Evolutionary conservation across 1,140 invertebrate genomes (phyloP).

Genomic region (Eulimnadia texana): DNA sequence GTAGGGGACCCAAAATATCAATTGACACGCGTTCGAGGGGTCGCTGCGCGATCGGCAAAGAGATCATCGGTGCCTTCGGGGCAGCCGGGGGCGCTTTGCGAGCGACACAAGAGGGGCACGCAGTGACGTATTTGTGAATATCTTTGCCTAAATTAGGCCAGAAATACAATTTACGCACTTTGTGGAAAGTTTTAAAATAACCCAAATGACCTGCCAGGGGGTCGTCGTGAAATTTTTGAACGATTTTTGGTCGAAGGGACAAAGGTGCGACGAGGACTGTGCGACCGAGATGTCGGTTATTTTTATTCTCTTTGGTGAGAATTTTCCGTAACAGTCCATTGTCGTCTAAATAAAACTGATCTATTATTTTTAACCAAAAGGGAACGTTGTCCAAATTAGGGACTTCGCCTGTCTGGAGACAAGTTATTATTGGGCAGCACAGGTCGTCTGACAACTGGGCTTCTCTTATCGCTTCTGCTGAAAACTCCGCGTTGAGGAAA

Average conservation of each 20-base stretch:
- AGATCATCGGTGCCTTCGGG: background rate
- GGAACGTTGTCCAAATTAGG: background rate
- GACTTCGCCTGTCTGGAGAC: background rate
- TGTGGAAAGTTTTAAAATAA: background rate
- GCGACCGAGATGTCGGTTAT: background rate
- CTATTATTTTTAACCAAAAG: background rate
- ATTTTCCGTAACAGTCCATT: background rate
- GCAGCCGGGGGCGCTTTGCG: background rate
- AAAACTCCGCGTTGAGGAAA: background rate
- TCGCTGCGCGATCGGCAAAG: background rate
- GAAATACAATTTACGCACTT: background rate
- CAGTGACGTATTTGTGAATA: background rate
- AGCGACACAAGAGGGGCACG: background rate
- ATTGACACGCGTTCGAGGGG: constrained; percentile 16
- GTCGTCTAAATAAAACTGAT: background rate
- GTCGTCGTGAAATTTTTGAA: background rate
- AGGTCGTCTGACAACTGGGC: background rate
- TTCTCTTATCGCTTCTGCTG: background rate
- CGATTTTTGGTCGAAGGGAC: background rate
- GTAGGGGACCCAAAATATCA: constrained; percentile 19
- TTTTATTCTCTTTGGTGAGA: background rate
- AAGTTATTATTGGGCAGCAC: background rate
- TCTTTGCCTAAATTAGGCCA: background rate
- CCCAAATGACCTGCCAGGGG: background rate
- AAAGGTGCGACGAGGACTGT: background rate